phyloP scores from a whole-genome alignment of 2,797 vertebrate species.

The Enteromius fasciolatus region DNA sequence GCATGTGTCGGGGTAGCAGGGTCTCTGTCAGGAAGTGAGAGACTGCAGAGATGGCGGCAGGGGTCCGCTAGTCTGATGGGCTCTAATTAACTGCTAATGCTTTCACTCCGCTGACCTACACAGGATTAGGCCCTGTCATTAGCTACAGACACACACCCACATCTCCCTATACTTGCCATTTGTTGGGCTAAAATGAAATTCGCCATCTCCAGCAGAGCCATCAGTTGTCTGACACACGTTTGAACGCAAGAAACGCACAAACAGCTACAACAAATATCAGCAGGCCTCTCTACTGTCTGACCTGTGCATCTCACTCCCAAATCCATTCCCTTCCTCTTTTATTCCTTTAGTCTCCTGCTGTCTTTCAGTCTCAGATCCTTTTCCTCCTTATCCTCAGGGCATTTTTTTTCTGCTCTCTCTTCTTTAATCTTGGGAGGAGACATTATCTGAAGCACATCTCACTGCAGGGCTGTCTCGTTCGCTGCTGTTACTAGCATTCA shows the following conservation, averaged over 20 bases:
- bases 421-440: constrained; percentile 37
- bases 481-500: constrained; percentile 1
- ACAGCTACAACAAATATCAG: constrained; percentile 26
- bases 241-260: constrained; percentile 6
- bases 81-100: constrained; percentile 48
- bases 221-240: constrained; percentile 10
- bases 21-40: constrained; percentile 34
- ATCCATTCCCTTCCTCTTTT: constrained; percentile 38
- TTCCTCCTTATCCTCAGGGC: constrained; percentile 32
- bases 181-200: constrained; percentile 16
- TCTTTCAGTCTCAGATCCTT: constrained; percentile 41
- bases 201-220: not conserved
- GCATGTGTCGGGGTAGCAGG: constrained; percentile 24
- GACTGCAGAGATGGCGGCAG: constrained; percentile 33
- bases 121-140: constrained; percentile 35
- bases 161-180: constrained; percentile 10
- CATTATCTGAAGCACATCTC: constrained; percentile 42
- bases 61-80: constrained; percentile 32
- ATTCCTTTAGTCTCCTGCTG: constrained; percentile 42
- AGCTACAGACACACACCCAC: constrained; percentile 29
- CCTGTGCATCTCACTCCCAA: constrained; percentile 29
- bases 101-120: constrained; percentile 39
- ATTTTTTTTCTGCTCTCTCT: constrained; percentile 5
- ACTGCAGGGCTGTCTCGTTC: constrained; percentile 24
- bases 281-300: constrained; percentile 28